Evolutionary conservation across 2,888 invertebrate species (phyloP), one percentile per base, ranked within the genome.

Genomic region (Acrocera orbiculus): DNA sequence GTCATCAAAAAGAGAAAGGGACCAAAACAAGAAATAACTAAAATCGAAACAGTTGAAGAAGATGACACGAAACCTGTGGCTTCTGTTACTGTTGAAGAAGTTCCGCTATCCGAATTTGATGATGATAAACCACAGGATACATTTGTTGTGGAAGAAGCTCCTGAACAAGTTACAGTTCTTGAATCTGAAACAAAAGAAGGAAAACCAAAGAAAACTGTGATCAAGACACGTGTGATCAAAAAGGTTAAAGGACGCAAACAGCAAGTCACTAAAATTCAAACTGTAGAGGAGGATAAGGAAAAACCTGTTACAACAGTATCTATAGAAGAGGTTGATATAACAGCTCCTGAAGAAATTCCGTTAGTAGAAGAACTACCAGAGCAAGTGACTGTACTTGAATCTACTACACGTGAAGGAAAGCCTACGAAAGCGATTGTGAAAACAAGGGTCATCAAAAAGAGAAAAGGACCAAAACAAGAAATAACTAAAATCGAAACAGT

Each of bases 181-280:
- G 51, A 53, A 34, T 47, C 47, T 3, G 27, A 42, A 1, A 38
- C 42, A 3, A 41, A 46, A 39, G 41, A 47, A 26, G 48, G 47
- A 37, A 45, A 42, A 37, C 27, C 47, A 28, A 44, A 51, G 42
- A 47, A 56, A 46, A 52, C 50, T 44, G 47, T 48, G 13, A 46
- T 49, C 11, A 55, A 53, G 33, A 56, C 51, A 26, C 46, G 56
- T 14, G 49, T 49, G 7, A 51, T 56, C 36, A 56, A 49, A 38
- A 58, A 54, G 48, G 49, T 47, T 3, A 56, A 46, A 43, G 62
- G 54, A 31, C 41, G 42, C 33, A 56, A 55, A 46, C 46, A 56
- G 27, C 55, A 62, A 44, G 46, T 56, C 14, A 61, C 58, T 4
- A 53, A 58, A 47, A 56, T 61, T 27, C 46, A 55, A 13, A 59